phyloP scores from a whole-genome alignment of 2,113 vertebrate genomes.

The Siniperca knerii region DNA sequence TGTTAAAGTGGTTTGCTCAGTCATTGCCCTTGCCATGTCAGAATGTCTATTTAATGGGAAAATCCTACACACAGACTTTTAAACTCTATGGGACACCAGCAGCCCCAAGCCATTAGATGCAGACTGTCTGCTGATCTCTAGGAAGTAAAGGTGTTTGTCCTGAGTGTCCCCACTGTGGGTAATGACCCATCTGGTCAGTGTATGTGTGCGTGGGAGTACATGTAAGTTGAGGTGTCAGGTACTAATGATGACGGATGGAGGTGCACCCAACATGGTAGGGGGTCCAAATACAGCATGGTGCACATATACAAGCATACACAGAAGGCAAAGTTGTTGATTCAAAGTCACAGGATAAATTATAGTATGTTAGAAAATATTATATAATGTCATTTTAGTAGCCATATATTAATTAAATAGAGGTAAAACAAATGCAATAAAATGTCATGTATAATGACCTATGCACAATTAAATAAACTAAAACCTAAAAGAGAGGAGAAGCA shows the following conservation, averaged over 20 bases:
- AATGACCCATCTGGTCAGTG: slow-evolving; percentile 75
- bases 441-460: neutral
- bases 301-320: slow-evolving; percentile 10
- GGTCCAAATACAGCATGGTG: slow-evolving; percentile 40
- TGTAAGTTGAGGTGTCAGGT: slow-evolving; percentile 54
- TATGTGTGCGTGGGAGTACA: slow-evolving; percentile 42
- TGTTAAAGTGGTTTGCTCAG: slow-evolving; percentile 36
- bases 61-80: slow-evolving; percentile 24
- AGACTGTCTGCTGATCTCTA: slow-evolving; percentile 60
- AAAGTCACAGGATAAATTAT: slow-evolving; percentile 45
- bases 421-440: slow-evolving; percentile 9
- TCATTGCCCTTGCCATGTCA: slow-evolving; percentile 19
- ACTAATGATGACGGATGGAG: slow-evolving; percentile 74
- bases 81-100: slow-evolving; percentile 44
- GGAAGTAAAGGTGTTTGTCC: slow-evolving; percentile 73
- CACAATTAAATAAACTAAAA: neutral
- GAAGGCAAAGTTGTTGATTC: slow-evolving; percentile 26
- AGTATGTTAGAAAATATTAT: neutral
- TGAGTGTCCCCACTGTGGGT: slow-evolving; percentile 62
- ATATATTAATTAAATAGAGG: neutral
- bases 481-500: slow-evolving; percentile 45
- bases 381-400: neutral
- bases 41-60: slow-evolving; percentile 43
- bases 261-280: slow-evolving; percentile 39
- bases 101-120: slow-evolving; percentile 49